phyloP scores from a whole-genome alignment of 2,113 vertebrate genomes.

The Morone saxatilis region DNA sequence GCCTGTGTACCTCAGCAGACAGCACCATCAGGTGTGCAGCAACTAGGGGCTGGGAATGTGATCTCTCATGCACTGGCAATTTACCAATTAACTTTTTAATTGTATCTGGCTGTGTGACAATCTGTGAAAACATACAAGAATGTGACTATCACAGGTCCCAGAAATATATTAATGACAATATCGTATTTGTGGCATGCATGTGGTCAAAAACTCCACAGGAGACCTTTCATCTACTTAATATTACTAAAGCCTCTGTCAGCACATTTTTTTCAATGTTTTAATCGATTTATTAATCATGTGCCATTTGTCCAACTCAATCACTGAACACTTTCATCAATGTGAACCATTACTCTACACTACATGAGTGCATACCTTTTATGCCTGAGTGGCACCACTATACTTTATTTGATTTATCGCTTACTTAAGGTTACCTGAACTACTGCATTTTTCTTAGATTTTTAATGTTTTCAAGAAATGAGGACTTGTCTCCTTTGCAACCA shows the following conservation, averaged over 20 bases:
- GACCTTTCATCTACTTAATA: neutral
- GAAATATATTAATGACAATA: neutral
- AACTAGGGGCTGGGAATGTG: neutral
- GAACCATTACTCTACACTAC: constrained; percentile 28
- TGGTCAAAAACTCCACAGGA: neutral
- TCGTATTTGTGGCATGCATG: neutral
- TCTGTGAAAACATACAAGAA: neutral
- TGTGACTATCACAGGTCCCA: neutral
- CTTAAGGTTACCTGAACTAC: neutral
- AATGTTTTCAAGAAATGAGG: neutral
- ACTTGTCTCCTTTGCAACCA: neutral
- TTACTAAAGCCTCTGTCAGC: constrained; percentile 13
- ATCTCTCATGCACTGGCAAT: neutral
- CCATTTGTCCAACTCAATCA: constrained; percentile 32
- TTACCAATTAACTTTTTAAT: neutral
- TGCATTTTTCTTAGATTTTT: neutral
- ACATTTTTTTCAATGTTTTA: neutral
- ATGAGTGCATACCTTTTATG: constrained; percentile 19
- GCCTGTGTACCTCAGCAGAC: neutral
- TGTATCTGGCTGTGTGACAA: neutral
- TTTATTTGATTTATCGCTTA: constrained; percentile 12
- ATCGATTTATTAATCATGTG: constrained; percentile 39
- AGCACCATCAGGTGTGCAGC: neutral
- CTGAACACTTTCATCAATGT: constrained; percentile 30
- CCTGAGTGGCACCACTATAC: constrained; percentile 8